Base-by-base conservation (phyloP, 1,140 invertebrate genomes). In the Metaphire vulgaris region DNA sequence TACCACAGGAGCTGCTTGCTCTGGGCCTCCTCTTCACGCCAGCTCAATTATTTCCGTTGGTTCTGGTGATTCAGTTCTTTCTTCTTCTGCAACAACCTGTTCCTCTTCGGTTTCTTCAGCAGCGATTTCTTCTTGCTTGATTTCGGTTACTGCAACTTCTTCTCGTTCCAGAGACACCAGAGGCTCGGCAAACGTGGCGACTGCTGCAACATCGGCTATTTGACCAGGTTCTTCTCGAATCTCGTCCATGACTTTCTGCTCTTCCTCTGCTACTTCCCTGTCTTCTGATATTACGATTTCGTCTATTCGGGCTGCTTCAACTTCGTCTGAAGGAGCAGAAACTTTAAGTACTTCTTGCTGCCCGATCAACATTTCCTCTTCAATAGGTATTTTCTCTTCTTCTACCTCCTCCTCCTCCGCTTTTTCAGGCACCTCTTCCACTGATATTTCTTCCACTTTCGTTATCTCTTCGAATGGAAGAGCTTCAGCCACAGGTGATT, bases 361-460 rank as follows among this genome's bases (percentile, higher is more conserved):
- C n/a, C n/a, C 56, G 14, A n/a, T 14, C n/a, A 15, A 14, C 14
- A n/a, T 14, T 65, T 65, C n/a, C n/a, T 65, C 56, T 65, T 65
- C 56, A n/a, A n/a, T n/a, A 65, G n/a, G n/a, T n/a, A 65, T n/a
- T 15, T 65, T 15, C 56, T 14, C 14, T 65, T 65, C n/a, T 65
- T 65, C 56, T 65, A 65, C 56, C 56, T 14, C 14, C 56, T 15
- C 56, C n/a, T 65, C 56, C n/a, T 65, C n/a, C 56, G 56, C 56
- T n/a, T n/a, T n/a, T n/a, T 65, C 56, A 65, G 56, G 56, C 56
- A 65, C n/a, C n/a, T 65, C 56, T 65, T 65, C 56, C 14, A 65
- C 14, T 15, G 56, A 15, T 15, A 67, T 29, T 1, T n/a, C 2
- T 1, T 1, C 66, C 30, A 1, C 66, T 29, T 67, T 29, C 26